phyloP scores from a whole-genome alignment of 2,113 vertebrate species.

The Hyperopisus bebe region DNA sequence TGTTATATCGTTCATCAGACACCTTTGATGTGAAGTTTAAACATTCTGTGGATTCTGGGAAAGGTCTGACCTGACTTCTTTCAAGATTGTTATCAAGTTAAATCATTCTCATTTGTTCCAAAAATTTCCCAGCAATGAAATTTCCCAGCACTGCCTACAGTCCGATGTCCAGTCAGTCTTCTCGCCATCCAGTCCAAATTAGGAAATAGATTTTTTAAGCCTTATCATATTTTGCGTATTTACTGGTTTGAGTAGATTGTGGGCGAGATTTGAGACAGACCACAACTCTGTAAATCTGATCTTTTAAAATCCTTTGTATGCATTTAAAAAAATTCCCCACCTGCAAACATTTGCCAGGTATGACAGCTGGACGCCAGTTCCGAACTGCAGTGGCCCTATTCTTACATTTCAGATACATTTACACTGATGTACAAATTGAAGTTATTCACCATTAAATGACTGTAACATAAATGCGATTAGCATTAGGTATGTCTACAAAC shows the following conservation, averaged over 20 bases:
- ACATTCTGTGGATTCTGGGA: not conserved
- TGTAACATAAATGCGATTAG: not conserved
- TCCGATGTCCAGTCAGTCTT: not conserved
- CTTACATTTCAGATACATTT: not conserved
- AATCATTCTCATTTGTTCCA: not conserved
- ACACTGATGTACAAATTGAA: not conserved
- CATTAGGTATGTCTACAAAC: not conserved
- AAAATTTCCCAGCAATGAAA: not conserved
- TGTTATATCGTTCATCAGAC: not conserved
- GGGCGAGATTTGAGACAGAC: not conserved
- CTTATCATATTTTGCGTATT: not conserved
- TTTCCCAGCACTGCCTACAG: not conserved
- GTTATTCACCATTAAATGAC: not conserved
- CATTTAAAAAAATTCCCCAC: not conserved
- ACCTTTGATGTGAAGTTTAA: not conserved
- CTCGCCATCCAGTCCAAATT: not conserved
- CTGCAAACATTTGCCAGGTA: not conserved
- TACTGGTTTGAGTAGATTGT: not conserved
- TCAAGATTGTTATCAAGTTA: not conserved
- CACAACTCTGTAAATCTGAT: not conserved
- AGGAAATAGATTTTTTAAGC: not conserved
- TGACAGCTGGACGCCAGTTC: not conserved
- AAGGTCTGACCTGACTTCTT: not conserved
- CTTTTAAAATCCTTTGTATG: not conserved
- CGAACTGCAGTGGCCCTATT: not conserved